Conservation (phyloP, 2,888 invertebrate genomes). For the Clistopyga incitator region DNA sequence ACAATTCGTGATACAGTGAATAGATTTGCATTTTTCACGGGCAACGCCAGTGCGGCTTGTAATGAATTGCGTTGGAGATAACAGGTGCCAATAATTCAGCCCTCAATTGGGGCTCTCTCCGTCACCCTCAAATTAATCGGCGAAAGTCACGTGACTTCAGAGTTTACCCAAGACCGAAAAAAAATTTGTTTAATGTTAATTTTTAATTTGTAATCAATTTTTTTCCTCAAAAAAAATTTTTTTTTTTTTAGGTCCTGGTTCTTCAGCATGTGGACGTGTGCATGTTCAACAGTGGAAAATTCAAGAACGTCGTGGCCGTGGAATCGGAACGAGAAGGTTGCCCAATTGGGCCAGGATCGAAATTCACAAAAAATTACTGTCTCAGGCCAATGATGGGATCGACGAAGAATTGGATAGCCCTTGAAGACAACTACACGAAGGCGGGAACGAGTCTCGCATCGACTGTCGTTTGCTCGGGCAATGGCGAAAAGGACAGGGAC, state of each 20-base stretch:
- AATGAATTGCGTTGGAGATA: constrained; percentile 26
- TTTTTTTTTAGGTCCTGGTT: constrained; percentile 87
- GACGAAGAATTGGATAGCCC: constrained; percentile 95
- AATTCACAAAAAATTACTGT: constrained; percentile 87
- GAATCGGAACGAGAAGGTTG: constrained; percentile 87
- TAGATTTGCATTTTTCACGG: not conserved
- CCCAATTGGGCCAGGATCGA: constrained; percentile 89
- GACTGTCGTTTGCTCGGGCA: constrained; percentile 85
- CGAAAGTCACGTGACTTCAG: not conserved
- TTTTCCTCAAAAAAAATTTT: no score
- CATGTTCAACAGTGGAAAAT: constrained; percentile 97
- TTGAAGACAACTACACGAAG: constrained; percentile 92
- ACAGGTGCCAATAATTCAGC: constrained; percentile 24
- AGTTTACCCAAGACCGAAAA: no score
- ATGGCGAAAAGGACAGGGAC: constrained; percentile 90
- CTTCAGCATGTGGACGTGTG: constrained; percentile 97
- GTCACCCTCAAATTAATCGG: constrained; percentile 27
- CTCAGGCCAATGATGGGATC: constrained; percentile 90
- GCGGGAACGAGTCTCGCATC: constrained; percentile 86
- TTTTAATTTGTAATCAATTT: no score
- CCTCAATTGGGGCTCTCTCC: constrained; percentile 10
- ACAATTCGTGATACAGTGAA: not conserved
- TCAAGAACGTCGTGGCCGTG: constrained; percentile 95
- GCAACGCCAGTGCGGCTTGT: not conserved
- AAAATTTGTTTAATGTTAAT: no score